phyloP scores from a whole-genome alignment of 2,888 invertebrate genomes.

The Conomelus anceps region DNA sequence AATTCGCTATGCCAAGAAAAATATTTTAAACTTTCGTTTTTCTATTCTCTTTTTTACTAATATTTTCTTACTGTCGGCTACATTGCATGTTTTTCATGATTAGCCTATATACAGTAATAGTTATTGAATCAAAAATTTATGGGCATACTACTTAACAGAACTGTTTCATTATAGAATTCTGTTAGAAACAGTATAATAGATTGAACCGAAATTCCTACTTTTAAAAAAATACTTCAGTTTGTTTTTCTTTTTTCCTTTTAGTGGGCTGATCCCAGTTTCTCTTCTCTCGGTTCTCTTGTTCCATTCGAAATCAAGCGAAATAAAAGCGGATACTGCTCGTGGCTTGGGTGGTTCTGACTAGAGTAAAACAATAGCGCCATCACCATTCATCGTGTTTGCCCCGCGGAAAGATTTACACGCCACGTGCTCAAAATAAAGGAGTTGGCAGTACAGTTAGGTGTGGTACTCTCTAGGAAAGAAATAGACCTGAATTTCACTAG shows the following conservation, averaged over 20 bases:
- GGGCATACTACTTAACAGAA: too few species aligned
- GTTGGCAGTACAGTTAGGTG: not conserved
- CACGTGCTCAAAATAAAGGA: not conserved
- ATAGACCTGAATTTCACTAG: not conserved
- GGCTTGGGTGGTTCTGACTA: not conserved
- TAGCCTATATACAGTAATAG: too few species aligned
- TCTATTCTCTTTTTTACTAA: too few species aligned
- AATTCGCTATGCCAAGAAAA: too few species aligned
- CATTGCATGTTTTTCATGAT: too few species aligned
- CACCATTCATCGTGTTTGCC: not conserved
- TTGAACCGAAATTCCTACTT: not conserved
- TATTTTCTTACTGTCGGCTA: too few species aligned
- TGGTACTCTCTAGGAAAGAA: not conserved
- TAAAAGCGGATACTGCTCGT: not conserved
- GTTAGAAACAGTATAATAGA: not conserved
- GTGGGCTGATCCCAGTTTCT: not conserved
- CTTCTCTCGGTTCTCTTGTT: not conserved
- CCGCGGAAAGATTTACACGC: not conserved
- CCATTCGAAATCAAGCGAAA: not conserved
- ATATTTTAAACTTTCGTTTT: too few species aligned
- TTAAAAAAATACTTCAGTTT: not conserved
- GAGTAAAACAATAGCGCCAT: not conserved
- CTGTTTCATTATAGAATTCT: not conserved
- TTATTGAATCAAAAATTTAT: too few species aligned
- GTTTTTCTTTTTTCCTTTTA: not conserved